phyloP scores from a whole-genome alignment of 2,888 invertebrate genomes.

The Sialis lutaria region DNA sequence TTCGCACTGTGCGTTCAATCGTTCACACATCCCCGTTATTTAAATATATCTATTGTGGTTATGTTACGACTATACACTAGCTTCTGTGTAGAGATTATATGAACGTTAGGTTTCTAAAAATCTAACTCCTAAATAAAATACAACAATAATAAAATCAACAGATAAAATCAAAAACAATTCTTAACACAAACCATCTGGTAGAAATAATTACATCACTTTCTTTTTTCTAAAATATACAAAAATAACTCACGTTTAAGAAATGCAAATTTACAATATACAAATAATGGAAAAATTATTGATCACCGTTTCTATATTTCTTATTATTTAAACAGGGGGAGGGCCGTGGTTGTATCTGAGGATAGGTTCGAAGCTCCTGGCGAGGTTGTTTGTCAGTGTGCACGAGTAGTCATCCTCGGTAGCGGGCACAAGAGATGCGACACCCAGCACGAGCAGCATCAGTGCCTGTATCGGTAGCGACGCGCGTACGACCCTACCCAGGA shows the following conservation, averaged over 20 bases:
- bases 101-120: too few species aligned
- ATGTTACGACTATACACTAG: too few species aligned
- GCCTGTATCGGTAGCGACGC: slow-evolving; percentile 91
- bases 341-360: slow-evolving; percentile 83
- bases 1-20: too few species aligned
- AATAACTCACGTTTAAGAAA: background rate
- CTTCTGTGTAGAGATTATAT: too few species aligned
- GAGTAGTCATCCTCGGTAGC: slow-evolving; percentile 72
- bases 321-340: slow-evolving; percentile 67
- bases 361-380: slow-evolving; percentile 71
- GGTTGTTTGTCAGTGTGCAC: slow-evolving; percentile 69
- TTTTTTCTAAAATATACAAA: background rate
- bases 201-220: background rate
- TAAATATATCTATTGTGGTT: too few species aligned
- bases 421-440: slow-evolving; percentile 83
- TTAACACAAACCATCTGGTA: background rate
- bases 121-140: too few species aligned
- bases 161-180: too few species aligned
- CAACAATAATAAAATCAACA: too few species aligned
- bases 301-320: background rate
- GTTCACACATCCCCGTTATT: too few species aligned
- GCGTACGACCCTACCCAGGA: slow-evolving; percentile 77
- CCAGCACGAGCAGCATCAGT: slow-evolving; percentile 78
- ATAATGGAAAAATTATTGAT: background rate
- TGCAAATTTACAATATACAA: background rate